These are phyloP conservation scores for Halictus quadricinctus DNA, from an alignment of 2,888 invertebrate genomes.

Conservation along the genomic window DNA sequence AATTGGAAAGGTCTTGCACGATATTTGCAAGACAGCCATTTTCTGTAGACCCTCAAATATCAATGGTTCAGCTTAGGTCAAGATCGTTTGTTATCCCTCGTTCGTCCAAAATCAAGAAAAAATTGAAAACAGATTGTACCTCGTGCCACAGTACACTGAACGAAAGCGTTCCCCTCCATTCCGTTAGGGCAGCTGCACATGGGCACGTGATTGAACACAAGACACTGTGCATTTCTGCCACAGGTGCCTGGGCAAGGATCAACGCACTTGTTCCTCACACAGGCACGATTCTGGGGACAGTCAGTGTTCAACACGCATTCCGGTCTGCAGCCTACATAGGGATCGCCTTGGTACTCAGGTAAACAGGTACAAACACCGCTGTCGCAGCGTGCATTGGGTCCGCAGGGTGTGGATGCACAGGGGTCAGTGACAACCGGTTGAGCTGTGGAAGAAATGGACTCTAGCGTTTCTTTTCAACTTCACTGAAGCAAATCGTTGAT, in stretches of 20 bases:
- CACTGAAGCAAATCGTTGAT: background rate
- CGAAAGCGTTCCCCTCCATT: slow-evolving; percentile 89
- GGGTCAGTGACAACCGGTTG: slow-evolving; percentile 84
- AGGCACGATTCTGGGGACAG: slow-evolving; percentile 81
- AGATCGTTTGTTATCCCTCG: background rate
- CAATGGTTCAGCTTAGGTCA: background rate
- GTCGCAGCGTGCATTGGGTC: slow-evolving; percentile 82
- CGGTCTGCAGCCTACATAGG: slow-evolving; percentile 82
- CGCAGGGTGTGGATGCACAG: slow-evolving; percentile 86
- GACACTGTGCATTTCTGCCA: slow-evolving; percentile 83
- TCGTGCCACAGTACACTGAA: slow-evolving; percentile 78
- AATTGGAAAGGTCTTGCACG: too few relatives aligned
- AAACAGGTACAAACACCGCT: slow-evolving; percentile 86
- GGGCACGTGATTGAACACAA: slow-evolving; percentile 81
- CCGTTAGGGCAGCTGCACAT: slow-evolving; percentile 86
- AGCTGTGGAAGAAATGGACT: slow-evolving; percentile 52
- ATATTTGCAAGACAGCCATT: background rate
- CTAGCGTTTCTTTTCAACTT: background rate
- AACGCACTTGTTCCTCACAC: slow-evolving; percentile 82
- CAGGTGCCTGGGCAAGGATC: slow-evolving; percentile 83
- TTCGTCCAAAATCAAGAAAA: background rate
- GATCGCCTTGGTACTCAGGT: slow-evolving; percentile 85
- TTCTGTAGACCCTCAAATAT: background rate
- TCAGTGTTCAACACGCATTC: slow-evolving; percentile 82
- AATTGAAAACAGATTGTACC: slow-evolving; percentile 19